Evolutionary conservation across 2,888 invertebrate species (phyloP).

Genomic region (Oscheius sp.): DNA sequence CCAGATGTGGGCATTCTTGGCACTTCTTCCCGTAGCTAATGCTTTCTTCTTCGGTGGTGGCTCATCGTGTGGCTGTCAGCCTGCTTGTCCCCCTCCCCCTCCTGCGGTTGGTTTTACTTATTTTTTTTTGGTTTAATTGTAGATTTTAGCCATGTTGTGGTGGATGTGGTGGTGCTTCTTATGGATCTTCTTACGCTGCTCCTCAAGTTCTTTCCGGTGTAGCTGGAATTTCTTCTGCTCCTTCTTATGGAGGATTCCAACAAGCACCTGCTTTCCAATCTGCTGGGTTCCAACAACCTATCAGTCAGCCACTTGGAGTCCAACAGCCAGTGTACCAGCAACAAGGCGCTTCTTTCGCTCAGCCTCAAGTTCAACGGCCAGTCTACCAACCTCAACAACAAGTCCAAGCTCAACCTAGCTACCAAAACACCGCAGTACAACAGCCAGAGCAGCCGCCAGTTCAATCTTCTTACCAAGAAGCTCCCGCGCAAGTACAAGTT

Average conservation of each 20-base stretch:
- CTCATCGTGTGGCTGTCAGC: constrained; percentile 51
- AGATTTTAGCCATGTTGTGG: constrained; percentile 5
- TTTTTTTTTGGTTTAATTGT: background rate
- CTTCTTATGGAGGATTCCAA: background rate
- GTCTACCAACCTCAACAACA: constrained; percentile 27
- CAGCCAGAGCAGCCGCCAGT: constrained; percentile 9
- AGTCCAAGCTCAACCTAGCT: background rate
- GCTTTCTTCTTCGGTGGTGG: constrained; percentile 62
- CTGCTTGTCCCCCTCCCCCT: constrained; percentile 50
- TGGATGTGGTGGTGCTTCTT: constrained; percentile 35
- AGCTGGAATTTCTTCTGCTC: background rate
- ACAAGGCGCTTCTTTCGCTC: background rate
- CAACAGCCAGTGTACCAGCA: constrained; percentile 10
- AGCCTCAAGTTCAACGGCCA: background rate
- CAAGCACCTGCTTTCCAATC: background rate
- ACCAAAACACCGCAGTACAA: background rate
- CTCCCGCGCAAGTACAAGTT: constrained; percentile 23
- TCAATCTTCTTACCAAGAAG: constrained; percentile 32
- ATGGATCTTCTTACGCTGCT: constrained; percentile 18
- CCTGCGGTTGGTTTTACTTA: constrained; percentile 34
- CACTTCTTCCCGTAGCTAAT: constrained; percentile 36
- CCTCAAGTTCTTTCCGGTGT: background rate
- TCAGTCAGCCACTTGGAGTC: constrained; percentile 3
- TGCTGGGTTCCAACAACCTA: background rate
- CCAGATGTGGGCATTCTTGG: constrained; percentile 29